A percentile compares a stretch with the other conserved stretches of the same genome.
Evolutionary conservation across 2,797 vertebrate species (phyloP).

Genomic region (Pachyuromys duprasi): DNA sequence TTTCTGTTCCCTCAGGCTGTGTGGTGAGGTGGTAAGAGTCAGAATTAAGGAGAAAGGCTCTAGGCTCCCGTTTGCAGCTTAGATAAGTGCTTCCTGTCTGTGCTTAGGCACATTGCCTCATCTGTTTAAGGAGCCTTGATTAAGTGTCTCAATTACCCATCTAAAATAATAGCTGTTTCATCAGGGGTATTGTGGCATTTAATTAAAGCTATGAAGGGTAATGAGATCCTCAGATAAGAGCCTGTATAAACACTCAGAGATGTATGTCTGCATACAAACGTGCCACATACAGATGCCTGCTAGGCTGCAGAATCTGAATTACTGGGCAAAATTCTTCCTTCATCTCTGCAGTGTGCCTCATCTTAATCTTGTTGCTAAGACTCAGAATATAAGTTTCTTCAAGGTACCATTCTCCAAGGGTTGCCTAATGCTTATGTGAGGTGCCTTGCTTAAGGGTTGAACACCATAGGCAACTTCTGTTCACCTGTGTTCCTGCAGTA

Average conservation of each 20-base stretch:
- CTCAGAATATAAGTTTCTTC: constrained; percentile 15
- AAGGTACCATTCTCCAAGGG: constrained; percentile 20
- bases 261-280: not conserved
- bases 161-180: constrained; percentile 76
- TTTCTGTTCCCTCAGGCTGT: constrained; percentile 73
- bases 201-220: constrained; percentile 73
- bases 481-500: not conserved
- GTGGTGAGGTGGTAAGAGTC: not conserved
- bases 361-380: not conserved
- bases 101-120: constrained; percentile 76
- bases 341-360: not conserved
- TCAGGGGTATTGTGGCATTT: constrained; percentile 66
- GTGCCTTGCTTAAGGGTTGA: not conserved
- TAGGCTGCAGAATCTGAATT: not conserved
- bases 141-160: constrained; percentile 74
- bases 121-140: constrained; percentile 64
- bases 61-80: constrained; percentile 23
- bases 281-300: not conserved
- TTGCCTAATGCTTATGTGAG: not conserved
- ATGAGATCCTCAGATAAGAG: constrained; percentile 78
- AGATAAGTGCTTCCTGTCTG: constrained; percentile 74
- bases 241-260: constrained; percentile 64
- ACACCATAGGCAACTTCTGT: not conserved
- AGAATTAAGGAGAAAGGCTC: constrained; percentile 38
- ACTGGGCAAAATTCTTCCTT: constrained; percentile 13